These are phyloP conservation scores for Planiliza haematocheilus DNA, from an alignment of 2,113 vertebrate species.

Conservation along the genomic window DNA sequence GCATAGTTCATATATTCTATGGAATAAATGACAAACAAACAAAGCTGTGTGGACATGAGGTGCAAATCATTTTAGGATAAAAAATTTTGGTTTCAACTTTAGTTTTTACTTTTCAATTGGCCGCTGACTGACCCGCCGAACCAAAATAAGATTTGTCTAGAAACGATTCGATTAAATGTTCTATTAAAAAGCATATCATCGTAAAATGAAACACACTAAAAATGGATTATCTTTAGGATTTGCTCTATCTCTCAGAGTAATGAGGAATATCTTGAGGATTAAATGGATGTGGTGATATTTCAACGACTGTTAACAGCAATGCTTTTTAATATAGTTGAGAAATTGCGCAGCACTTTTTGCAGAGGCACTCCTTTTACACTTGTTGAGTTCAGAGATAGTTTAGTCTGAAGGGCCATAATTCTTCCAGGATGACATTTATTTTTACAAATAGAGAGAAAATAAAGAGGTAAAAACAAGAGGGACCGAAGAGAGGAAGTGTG, in stretches of 20 bases:
- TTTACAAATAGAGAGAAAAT: slow-evolving; percentile 45
- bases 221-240: not conserved
- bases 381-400: slow-evolving; percentile 29
- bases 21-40: too few species aligned
- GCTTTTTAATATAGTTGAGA: slow-evolving; percentile 10
- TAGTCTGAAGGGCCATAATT: slow-evolving; percentile 47
- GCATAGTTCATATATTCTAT: too few species aligned
- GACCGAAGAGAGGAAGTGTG: slow-evolving; percentile 24
- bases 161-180: not conserved
- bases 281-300: slow-evolving; percentile 1
- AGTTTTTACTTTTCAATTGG: not conserved
- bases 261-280: not conserved
- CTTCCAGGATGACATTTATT: slow-evolving; percentile 50
- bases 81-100: too few species aligned
- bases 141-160: not conserved
- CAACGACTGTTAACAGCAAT: slow-evolving; percentile 13
- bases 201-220: not conserved
- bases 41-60: too few species aligned
- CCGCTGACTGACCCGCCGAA: not conserved
- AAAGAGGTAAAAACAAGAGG: slow-evolving; percentile 40
- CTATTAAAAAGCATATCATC: not conserved
- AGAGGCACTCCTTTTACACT: slow-evolving; percentile 21
- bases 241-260: not conserved
- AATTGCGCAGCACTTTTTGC: slow-evolving; percentile 22
- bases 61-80: too few species aligned